phyloP scores from a whole-genome alignment of 2,888 invertebrate species.

The Chrysotoxum bicinctum region DNA sequence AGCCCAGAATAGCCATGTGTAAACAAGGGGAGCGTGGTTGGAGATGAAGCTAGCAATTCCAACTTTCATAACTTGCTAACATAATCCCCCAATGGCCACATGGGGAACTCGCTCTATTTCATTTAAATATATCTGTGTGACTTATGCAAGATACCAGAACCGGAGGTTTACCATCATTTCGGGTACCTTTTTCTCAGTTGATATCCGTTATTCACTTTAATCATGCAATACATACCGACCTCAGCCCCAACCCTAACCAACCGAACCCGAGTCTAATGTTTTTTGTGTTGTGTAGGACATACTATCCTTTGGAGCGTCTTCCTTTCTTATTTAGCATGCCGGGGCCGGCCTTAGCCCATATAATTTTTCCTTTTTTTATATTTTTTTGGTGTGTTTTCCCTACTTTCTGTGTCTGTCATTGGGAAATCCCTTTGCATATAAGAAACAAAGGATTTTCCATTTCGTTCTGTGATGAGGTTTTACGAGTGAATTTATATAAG shows the following conservation, averaged over 20 bases:
- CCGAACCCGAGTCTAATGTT: constrained; percentile 11
- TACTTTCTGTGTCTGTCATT: constrained; percentile 55
- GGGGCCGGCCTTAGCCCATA: constrained; percentile 46
- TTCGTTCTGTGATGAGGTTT: constrained; percentile 47
- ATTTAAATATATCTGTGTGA: constrained; percentile 36
- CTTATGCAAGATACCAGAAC: constrained; percentile 43
- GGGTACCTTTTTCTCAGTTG: constrained; percentile 29
- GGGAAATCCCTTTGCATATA: constrained; percentile 58
- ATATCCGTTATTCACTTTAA: constrained; percentile 53
- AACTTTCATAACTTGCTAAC: constrained; percentile 25
- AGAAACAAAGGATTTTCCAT: constrained; percentile 53
- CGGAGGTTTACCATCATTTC: constrained; percentile 12
- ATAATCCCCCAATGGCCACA: constrained; percentile 48
- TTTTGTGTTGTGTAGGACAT: neutral
- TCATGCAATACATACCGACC: constrained; percentile 41
- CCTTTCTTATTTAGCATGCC: constrained; percentile 19
- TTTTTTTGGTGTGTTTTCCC: constrained; percentile 25
- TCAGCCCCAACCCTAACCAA: neutral
- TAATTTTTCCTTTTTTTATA: constrained; percentile 11
- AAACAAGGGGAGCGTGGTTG: neutral
- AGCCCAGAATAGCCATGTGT: neutral
- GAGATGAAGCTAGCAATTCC: neutral
- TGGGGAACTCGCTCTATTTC: constrained; percentile 31
- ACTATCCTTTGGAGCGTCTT: constrained; percentile 21
- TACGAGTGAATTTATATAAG: constrained; percentile 22